Evolutionary conservation across 2,888 invertebrate genomes (phyloP), one percentile per base, ranked within the genome.

Genomic region (Gonocerus acuteangulatus): DNA sequence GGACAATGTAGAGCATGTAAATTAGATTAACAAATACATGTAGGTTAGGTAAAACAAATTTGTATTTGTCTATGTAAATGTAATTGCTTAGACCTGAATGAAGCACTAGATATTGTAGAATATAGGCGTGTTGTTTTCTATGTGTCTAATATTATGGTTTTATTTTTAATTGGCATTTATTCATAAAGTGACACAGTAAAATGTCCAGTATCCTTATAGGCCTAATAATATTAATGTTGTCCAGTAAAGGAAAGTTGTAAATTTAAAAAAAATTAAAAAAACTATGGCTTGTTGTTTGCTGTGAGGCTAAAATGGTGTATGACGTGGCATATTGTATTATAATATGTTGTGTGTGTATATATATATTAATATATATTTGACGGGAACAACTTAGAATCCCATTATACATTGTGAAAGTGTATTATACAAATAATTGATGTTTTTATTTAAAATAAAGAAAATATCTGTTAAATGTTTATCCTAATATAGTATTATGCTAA

Each of bases 191-290:
- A 54, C 54, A 54, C 39, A 21, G n/a, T 42, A 36, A 54, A 54
- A 42, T 54, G 54, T 54, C 54, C 54, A 54, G 54, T 54, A 54
- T 54, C 54, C 54, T 54, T 22, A 54, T 54, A 54, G 54, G 54
- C 54, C 54, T 54, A 54, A 54, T 54, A 54, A 54, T 39, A 36
- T 54, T 54, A 54, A 54, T 54, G 54, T 54, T 54, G 54, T 54
- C 54, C 42, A 7, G 11, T 23, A 36, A 42, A 39, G 42, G 42
- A 54, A 42, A 16, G 54, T 42, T 39, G 42, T 54, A 54, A 54
- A 21, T 54, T 39, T 21, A 23, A 6, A 13, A 23, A n/a, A 42
- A n/a, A n/a, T n/a, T n/a, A n/a, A n/a, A 54, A 42, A 19, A 54
- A 21, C n/a, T 54, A 23, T 13, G 22, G 54, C 42, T 54, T 54